Conservation (phyloP, 2,888 invertebrate genomes). For the Junonia oenone region DNA sequence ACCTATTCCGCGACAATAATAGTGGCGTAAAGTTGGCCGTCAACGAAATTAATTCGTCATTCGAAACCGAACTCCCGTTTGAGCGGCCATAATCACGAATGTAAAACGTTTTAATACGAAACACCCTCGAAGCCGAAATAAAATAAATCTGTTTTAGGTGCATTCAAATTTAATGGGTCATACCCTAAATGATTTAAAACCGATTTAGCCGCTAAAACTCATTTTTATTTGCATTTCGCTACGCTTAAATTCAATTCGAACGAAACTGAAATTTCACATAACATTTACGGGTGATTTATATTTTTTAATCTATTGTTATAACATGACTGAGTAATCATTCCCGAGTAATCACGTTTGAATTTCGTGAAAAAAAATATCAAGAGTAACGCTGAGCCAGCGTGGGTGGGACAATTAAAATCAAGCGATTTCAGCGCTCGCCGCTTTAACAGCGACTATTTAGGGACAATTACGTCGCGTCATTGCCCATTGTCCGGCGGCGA, state of each 20-base stretch:
- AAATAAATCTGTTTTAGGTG: conserved; percentile 19
- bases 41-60: conserved; percentile 59
- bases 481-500: conserved; percentile 69
- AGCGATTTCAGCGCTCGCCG: conserved; percentile 48
- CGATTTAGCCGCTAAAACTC: background rate
- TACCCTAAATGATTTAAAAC: background rate
- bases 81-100: conserved; percentile 56
- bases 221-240: background rate
- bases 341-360: conserved; percentile 11
- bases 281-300: background rate
- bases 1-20: conserved; percentile 59
- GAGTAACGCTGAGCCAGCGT: conserved; percentile 23
- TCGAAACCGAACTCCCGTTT: conserved; percentile 53
- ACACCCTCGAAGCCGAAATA: conserved; percentile 44
- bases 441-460: conserved; percentile 64
- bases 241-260: background rate
- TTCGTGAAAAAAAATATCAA: conserved; percentile 25
- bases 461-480: conserved; percentile 68
- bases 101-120: conserved; percentile 56
- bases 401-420: conserved; percentile 48
- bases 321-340: background rate
- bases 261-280: background rate
- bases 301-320: background rate
- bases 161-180: conserved; percentile 8
- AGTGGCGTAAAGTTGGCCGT: conserved; percentile 55